Evolutionary conservation across 2,797 vertebrate genomes (phyloP), one percentile per base, ranked within the genome.

Genomic region (Clarias pachynema): DNA sequence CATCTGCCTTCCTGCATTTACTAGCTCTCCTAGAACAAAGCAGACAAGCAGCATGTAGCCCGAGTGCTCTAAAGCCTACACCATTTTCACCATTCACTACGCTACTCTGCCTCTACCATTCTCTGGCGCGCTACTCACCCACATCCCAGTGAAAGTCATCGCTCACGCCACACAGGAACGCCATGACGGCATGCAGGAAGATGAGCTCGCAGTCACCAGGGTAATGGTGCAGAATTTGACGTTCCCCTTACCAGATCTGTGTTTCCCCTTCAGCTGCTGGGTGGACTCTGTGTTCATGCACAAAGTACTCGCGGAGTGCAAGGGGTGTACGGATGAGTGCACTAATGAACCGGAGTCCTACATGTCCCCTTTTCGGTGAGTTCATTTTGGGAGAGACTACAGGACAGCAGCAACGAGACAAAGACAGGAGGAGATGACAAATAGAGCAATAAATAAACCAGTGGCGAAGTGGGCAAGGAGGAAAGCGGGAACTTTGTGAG

Each of bases 91-190:
- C 62, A 79, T 82, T 78, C 68, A 62, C 59, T 80, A 70, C 31
- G 70, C 57, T 65, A 65, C 16, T 31, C 63, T 80, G 24, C 60
- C 40, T 56, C 40, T 56, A 18, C 57, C 37, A 5, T 37, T 37
- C 59, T 79, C 80, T 72, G 31, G 0, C 24, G 62, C 4, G 34
- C 9, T 87, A 92, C 90, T 90, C 84, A 93, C 89, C 83, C 31
- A 85, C 44, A 49, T 89, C 80, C 75, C 83, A 84, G 63, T 77
- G 82, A 74, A 94, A 92, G 85, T 86, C 87, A 66, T 80, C 63
- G 63, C 82, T 91, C 88, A 90, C 87, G 0, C 56, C 92, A 87
- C 82, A 93, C 63, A 92, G 85, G 84, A 93, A 88, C 75, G 85
- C 79, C 90, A 93, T 93, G 72, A 29, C 59, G 66, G 49, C 59